phyloP scores from a whole-genome alignment of 2,113 vertebrate species.

The Ophiodon elongatus region DNA sequence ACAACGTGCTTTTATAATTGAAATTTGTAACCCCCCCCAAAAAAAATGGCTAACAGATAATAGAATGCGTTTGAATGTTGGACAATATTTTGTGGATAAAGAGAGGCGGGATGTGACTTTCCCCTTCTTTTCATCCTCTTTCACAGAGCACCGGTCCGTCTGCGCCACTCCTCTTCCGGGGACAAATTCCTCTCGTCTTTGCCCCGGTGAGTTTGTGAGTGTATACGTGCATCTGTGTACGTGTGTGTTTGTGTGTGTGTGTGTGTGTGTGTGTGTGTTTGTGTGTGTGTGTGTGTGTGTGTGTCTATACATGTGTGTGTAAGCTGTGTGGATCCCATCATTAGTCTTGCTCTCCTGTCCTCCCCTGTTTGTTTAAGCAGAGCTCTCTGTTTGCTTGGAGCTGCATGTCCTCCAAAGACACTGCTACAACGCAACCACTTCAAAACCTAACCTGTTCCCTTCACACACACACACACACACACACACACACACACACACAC shows the following conservation, averaged over 20 bases:
- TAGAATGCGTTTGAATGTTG: background rate
- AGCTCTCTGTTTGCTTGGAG: constrained; percentile 77
- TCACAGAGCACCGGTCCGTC: constrained; percentile 39
- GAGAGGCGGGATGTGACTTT: background rate
- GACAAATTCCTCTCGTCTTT: constrained; percentile 69
- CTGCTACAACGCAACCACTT: constrained; percentile 67
- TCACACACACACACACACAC: constrained; percentile 56
- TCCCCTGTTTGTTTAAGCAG: constrained; percentile 89
- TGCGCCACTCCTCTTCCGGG: constrained; percentile 70
- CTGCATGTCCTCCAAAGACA: constrained; percentile 72
- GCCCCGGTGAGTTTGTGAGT: constrained; percentile 54
- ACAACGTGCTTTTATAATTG: background rate
- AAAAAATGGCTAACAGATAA: background rate
- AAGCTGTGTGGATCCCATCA: constrained; percentile 87
- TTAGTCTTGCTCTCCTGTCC: constrained; percentile 91
- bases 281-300: constrained; percentile 54
- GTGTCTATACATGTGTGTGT: constrained; percentile 67
- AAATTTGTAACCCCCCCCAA: background rate
- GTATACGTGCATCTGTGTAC: constrained; percentile 53
- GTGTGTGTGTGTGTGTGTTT: constrained; percentile 69
- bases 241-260: constrained; percentile 55
- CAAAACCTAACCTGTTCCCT: constrained; percentile 65
- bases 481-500: constrained; percentile 61
- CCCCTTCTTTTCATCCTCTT: constrained; percentile 37
- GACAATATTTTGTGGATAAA: background rate